Evolutionary conservation across 2,888 invertebrate genomes (phyloP), one percentile per base, ranked within the genome.

Genomic region (Oscheius onirici): DNA sequence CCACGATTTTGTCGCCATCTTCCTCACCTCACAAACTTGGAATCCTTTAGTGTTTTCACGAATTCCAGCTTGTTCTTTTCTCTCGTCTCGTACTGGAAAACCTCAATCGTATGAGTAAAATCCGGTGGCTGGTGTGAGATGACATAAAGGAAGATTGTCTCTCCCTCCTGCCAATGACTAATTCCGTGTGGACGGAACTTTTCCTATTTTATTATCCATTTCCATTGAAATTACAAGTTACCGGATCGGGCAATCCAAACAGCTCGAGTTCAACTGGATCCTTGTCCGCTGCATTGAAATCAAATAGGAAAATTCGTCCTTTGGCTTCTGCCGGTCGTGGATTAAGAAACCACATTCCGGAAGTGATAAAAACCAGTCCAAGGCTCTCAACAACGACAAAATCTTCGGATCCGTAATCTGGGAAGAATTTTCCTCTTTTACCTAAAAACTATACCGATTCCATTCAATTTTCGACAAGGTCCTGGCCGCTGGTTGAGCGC

Each of bases 401-500:
- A 51, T 81, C 81, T 70, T 81, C 81, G 1, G 78, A 76, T 46
- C 81, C 81, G 26, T 78, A 52, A n/a, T 60, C 76, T 80, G 67
- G 43, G 74, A 67, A 58, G 28, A 2, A n/a, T 20, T 34, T 34
- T 34, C n/a, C n/a, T n/a, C n/a, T n/a, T n/a, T n/a, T n/a, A n/a
- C n/a, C n/a, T n/a, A n/a, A n/a, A n/a, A n/a, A n/a, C n/a, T n/a
- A n/a, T n/a, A 75, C 75, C 68, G 2, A 73, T 74, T 55, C 78
- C 78, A 41, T 77, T 69, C 15, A 79, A 55, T 28, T 71, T 60
- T 43, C 63, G 43, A 55, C 79, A 79, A 17, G 57, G 57, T 15
- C 79, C 79, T 13, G 79, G 79, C 11, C 76, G 46, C 49, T 76
- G 76, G 40, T 78, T 76, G 60, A 76, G 78, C 13, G 67, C 66